Base-by-base conservation (phyloP, 2,888 invertebrate genomes). In the Chouioia cunea region DNA sequence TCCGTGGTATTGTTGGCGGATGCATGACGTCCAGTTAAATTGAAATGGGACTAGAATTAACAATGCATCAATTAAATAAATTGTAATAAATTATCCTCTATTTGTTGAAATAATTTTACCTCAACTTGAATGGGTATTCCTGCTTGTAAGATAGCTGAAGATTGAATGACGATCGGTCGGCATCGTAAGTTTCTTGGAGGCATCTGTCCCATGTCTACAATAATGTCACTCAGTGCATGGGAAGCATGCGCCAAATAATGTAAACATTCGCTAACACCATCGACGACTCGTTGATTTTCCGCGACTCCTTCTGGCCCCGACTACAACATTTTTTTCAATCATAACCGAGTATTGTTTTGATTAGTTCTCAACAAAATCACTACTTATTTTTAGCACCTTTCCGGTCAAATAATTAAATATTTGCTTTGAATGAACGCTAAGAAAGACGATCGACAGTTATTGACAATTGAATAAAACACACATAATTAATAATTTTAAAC, bases 231-330 rank as follows among this genome's bases (percentile, higher is more conserved):
- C 57, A 96, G 87, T 0, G 93, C 92, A 82, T 97, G 97, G 85
- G 93, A 94, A 1, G 94, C 93, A 81, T 97, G 97, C 2, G 95
- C 91, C 77, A 97, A 88, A 76, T 91, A 93, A 83, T 97, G 97
- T 80, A 96, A 88, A 23, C 93, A 89, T 83, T 94, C 93, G 0
- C 93, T 92, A 0, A 95, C 92, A 64, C 92, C 88, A 79, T 93
- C 92, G 74, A 92, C 91, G 50, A 91, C 86, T 15, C 90, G 89
- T 83, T 95, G 94, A 3, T 89, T 88, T 74, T 87, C 86, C 56
- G 87, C 86, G 4, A 86, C 85, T 0, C 75, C 71, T 20, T 88
- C 87, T 70, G 87, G 84, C 54, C 79, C 79, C 64, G 59, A 62
- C 79, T 79, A 48, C 16, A 57, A 65, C 18, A 54, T 48, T 6